phyloP scores from a whole-genome alignment of 2,113 vertebrate species.

The Crotalus helleri region DNA sequence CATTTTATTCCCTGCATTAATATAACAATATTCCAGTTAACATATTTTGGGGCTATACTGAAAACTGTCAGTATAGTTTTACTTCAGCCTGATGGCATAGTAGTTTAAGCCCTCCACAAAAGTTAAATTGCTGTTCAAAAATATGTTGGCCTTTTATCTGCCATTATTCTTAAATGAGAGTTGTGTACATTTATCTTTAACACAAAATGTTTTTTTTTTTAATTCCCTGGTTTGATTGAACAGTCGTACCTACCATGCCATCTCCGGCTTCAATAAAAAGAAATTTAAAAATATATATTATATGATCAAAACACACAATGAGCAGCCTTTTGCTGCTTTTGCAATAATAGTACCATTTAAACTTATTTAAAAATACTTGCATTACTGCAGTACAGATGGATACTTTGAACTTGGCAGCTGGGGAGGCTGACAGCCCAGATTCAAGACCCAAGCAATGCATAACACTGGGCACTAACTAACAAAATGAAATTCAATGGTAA shows the following conservation, averaged over 20 bases:
- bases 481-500: too few relatives aligned
- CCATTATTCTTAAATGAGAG: neutral
- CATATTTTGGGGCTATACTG: neutral
- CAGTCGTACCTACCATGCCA: too few relatives aligned
- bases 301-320: neutral
- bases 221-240: neutral
- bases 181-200: neutral
- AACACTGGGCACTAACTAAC: too few relatives aligned
- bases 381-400: neutral
- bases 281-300: neutral
- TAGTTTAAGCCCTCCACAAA: neutral
- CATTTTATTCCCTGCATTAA: neutral
- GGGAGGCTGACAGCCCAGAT: too few relatives aligned
- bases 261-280: too few relatives aligned
- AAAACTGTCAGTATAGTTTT: neutral
- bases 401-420: too few relatives aligned
- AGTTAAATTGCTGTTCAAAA: neutral
- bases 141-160: neutral
- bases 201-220: neutral
- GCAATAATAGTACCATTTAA: neutral
- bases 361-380: neutral
- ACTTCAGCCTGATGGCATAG: neutral
- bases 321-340: neutral
- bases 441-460: too few relatives aligned
- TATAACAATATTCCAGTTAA: neutral